These are phyloP conservation scores for Tanypteryx hageni DNA, from an alignment of 2,888 invertebrate species.

Conservation along the genomic window DNA sequence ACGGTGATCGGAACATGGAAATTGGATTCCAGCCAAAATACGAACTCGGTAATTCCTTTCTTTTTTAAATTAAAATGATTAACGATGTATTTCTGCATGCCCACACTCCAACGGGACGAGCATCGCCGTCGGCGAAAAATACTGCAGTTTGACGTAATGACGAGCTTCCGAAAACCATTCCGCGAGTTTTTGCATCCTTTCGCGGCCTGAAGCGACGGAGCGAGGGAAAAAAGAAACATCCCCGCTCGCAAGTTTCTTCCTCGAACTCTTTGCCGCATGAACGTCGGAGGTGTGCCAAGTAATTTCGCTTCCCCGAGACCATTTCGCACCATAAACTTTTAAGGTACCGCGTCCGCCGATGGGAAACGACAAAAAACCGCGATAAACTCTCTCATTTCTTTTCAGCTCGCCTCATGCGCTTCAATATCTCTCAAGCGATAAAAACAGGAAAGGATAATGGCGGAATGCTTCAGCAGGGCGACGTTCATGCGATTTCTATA, in stretches of 20 bases:
- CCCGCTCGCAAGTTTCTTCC: neutral
- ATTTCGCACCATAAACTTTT: slow-evolving; percentile 38
- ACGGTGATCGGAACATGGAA: no score
- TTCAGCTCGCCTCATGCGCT: neutral
- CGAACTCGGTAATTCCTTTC: no score
- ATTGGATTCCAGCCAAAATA: no score
- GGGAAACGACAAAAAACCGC: neutral
- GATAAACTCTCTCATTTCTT: slow-evolving; percentile 10
- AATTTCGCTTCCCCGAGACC: neutral
- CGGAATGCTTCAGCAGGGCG: slow-evolving; percentile 10
- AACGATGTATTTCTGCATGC: no score
- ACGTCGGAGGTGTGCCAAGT: neutral
- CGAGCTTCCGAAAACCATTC: no score
- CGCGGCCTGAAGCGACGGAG: no score
- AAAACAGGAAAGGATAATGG: slow-evolving; percentile 52
- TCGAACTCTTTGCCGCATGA: neutral
- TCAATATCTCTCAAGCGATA: slow-evolving; percentile 2
- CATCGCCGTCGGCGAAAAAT: no score
- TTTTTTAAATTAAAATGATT: no score
- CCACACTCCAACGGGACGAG: no score
- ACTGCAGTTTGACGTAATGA: no score
- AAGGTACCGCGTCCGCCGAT: neutral
- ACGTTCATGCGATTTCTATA: slow-evolving; percentile 54
- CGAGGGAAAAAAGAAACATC: neutral
- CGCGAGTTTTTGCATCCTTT: no score